phyloP scores from a whole-genome alignment of 2,797 vertebrate genomes.

The Cirrhinus molitorella region DNA sequence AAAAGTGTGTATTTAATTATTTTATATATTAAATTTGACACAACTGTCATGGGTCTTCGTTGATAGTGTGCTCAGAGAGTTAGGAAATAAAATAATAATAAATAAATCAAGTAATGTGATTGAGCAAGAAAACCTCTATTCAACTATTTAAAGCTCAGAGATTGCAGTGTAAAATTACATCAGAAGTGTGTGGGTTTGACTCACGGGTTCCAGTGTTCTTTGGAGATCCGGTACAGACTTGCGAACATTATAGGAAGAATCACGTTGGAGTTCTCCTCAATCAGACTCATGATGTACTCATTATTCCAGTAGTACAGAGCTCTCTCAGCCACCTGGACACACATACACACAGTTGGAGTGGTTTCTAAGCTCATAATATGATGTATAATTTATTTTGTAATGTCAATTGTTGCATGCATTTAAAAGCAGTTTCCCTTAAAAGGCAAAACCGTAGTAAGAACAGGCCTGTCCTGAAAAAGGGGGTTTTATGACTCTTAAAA shows the following conservation, averaged over 20 bases:
- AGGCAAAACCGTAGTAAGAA: too few relatives aligned
- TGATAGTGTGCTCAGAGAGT: not conserved
- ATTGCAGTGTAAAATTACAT: not conserved
- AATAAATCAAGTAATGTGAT: not conserved
- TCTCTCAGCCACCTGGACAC: slow-evolving; percentile 92
- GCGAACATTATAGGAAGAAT: slow-evolving; percentile 99
- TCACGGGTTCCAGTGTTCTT: slow-evolving; percentile 99
- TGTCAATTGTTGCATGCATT: not conserved
- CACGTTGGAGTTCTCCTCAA: slow-evolving; percentile 98
- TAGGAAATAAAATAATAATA: not conserved
- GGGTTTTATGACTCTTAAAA: not conserved
- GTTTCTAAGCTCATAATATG: not conserved
- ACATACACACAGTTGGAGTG: slow-evolving; percentile 1
- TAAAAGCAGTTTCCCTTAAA: too few relatives aligned
- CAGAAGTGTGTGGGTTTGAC: slow-evolving; percentile 63
- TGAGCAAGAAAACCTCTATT: too few relatives aligned
- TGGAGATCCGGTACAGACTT: slow-evolving; percentile 99
- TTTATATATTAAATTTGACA: not conserved
- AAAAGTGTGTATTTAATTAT: not conserved
- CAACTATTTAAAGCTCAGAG: not conserved
- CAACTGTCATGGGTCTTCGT: not conserved
- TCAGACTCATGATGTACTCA: slow-evolving; percentile 99
- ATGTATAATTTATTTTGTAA: not conserved
- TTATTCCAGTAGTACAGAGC: slow-evolving; percentile 99
- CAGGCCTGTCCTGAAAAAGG: too few relatives aligned